phyloP scores from a whole-genome alignment of 2,113 vertebrate genomes.

The Pionites leucogaster region DNA sequence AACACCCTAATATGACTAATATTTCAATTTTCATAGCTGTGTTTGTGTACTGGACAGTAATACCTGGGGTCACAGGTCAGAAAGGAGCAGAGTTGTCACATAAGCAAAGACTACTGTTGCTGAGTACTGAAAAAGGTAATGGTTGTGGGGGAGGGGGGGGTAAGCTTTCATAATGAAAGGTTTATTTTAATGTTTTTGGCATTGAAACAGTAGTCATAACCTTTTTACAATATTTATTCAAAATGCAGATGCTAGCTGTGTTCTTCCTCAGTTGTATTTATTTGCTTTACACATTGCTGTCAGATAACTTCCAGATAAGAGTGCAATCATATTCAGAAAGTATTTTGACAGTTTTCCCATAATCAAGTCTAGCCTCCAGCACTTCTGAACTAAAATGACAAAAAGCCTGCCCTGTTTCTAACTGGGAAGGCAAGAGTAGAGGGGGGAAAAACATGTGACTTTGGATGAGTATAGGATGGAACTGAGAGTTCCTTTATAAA shows the following conservation, averaged over 20 bases:
- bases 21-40: background rate
- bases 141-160: background rate
- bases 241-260: fast-evolving
- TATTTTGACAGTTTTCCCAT: background rate
- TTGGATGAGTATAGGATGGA: background rate
- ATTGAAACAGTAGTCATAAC: background rate
- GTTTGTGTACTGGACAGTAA: background rate
- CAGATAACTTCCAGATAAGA: background rate
- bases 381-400: background rate
- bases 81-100: background rate
- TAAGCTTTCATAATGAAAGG: background rate
- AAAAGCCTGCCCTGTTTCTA: background rate
- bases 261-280: background rate
- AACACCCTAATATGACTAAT: background rate
- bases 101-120: background rate
- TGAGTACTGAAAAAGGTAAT: background rate
- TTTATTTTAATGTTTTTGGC: background rate
- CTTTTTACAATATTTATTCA: background rate
- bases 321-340: background rate
- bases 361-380: background rate
- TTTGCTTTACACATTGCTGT: background rate
- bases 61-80: background rate
- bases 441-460: fast-evolving
- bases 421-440: background rate
- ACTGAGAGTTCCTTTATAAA: background rate